Evolutionary conservation across 2,113 vertebrate genomes (phyloP).

Genomic region (Tauraco erythrolophus): DNA sequence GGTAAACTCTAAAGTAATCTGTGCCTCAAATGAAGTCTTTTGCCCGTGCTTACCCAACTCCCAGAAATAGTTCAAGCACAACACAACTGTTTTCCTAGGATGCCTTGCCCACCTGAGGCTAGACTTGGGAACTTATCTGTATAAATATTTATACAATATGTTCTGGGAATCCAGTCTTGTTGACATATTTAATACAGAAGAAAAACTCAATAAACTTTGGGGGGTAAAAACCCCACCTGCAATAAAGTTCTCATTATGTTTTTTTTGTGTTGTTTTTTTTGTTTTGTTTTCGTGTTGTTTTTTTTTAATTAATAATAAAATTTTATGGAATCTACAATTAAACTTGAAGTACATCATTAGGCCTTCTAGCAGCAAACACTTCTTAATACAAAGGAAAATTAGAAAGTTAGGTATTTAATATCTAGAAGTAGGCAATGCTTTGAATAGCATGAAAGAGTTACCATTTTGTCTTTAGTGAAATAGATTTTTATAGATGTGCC

Average conservation of each 20-base stretch:
- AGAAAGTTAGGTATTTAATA: background rate
- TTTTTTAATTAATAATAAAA: background rate
- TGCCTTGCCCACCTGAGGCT: background rate
- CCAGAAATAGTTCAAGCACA: background rate
- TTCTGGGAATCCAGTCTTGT: background rate
- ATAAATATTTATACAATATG: background rate
- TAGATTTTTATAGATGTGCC: background rate
- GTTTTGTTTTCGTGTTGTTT: too few relatives aligned
- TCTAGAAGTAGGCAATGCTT: background rate
- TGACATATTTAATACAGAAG: background rate
- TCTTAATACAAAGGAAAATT: background rate
- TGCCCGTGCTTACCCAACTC: background rate
- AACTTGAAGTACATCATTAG: background rate
- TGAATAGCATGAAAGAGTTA: background rate
- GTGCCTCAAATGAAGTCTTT: background rate
- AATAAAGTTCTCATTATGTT: background rate
- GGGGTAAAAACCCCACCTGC: fast-evolving
- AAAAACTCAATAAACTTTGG: background rate
- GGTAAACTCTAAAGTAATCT: background rate
- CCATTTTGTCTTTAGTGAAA: background rate
- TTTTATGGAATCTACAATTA: background rate
- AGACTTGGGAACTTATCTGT: background rate
- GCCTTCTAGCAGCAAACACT: background rate
- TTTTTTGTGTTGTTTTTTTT: background rate
- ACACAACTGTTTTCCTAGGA: background rate